These are phyloP conservation scores for Trachelus troglodyta DNA, from an alignment of 2,888 invertebrate species.

Conservation along the genomic window DNA sequence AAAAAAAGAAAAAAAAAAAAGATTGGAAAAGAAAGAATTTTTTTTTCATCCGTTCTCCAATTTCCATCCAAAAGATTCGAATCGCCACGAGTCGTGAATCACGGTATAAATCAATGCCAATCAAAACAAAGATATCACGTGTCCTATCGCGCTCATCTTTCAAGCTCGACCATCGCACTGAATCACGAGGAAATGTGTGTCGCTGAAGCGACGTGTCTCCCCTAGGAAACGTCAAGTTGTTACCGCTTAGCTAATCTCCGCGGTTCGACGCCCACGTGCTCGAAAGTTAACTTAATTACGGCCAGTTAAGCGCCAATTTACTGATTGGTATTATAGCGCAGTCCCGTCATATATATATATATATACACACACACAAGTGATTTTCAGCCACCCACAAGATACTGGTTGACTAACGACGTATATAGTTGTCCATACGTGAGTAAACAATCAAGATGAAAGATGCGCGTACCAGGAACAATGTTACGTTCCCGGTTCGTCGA, in stretches of 20 bases:
- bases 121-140: not conserved
- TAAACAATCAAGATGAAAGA: not conserved
- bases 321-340: constrained; percentile 34
- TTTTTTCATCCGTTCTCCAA: not conserved
- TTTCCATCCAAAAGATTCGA: not conserved
- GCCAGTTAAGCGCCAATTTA: constrained; percentile 60
- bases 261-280: constrained; percentile 37
- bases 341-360: not conserved
- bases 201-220: not conserved
- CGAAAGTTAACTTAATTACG: constrained; percentile 57
- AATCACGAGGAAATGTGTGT: not conserved
- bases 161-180: not conserved
- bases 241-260: constrained; percentile 31
- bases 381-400: not conserved
- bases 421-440: not conserved
- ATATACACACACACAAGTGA: not conserved
- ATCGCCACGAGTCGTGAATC: not conserved
- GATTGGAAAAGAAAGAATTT: not conserved
- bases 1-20: not conserved
- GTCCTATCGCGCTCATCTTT: not conserved
- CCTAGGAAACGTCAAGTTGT: not conserved
- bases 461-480: not conserved
- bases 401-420: not conserved
- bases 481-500: not conserved
- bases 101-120: not conserved